phyloP scores from a whole-genome alignment of 2,888 invertebrate genomes.

The Caenorhabditis doughertyi region DNA sequence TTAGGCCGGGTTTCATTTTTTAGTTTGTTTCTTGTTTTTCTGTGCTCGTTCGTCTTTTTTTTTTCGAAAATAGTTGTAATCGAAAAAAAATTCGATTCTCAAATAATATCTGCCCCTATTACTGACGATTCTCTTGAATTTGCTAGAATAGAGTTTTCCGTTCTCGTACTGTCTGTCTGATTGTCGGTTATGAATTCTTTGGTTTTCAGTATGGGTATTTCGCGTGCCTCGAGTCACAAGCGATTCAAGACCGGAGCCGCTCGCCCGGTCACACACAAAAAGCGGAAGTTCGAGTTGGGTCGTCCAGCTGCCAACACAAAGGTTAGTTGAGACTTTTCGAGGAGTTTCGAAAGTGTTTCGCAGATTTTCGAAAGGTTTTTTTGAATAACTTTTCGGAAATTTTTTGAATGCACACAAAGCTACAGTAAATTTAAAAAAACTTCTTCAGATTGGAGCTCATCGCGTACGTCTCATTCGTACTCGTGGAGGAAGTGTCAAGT shows the following conservation, averaged over 20 bases:
- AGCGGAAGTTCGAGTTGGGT: conserved; percentile 99
- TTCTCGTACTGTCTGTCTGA: no score
- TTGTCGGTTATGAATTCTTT: no score
- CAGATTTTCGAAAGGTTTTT: neutral
- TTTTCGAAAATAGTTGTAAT: neutral
- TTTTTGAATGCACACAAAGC: no score
- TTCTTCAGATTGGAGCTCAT: conserved; percentile 89
- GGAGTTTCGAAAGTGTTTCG: no score
- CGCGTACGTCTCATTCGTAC: conserved; percentile 94
- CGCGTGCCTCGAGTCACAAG: conserved; percentile 99
- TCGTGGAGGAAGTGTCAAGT: conserved; percentile 96
- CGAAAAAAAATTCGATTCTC: no score
- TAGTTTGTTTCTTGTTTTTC: conserved; percentile 19
- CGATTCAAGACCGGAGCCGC: conserved; percentile 98
- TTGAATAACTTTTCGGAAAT: no score
- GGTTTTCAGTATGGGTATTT: conserved; percentile 91
- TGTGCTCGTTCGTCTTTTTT: neutral
- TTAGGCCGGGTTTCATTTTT: conserved; percentile 45
- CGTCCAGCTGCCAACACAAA: conserved; percentile 99
- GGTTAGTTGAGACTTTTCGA: conserved; percentile 84
- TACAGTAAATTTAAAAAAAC: no score
- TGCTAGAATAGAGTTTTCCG: no score
- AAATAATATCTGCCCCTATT: no score
- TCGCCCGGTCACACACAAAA: conserved; percentile 96
- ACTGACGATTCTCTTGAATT: no score